These are phyloP conservation scores for Panzeria rudis DNA, from an alignment of 2,888 invertebrate species.

Conservation along the genomic window DNA sequence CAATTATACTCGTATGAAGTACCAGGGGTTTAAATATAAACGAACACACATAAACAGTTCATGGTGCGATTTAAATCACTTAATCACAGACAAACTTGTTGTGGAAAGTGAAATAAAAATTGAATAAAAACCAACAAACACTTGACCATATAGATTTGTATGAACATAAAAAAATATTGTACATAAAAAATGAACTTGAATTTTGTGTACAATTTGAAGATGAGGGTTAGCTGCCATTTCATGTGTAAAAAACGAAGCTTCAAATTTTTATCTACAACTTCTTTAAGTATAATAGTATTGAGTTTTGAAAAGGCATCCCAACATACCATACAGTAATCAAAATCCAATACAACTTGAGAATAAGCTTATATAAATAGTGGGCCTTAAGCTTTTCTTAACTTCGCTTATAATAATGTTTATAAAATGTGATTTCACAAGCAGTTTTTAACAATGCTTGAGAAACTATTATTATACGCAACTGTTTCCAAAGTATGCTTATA, in stretches of 20 bases:
- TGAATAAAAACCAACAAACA: constrained; percentile 34
- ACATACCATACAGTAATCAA: too few relatives aligned
- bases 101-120: constrained; percentile 35
- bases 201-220: constrained; percentile 10
- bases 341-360: too few relatives aligned
- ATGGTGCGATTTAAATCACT: constrained; percentile 47
- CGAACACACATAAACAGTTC: constrained; percentile 25
- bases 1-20: constrained; percentile 11
- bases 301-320: not conserved
- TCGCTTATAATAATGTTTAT: too few relatives aligned
- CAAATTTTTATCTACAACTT: not conserved
- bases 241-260: constrained; percentile 17
- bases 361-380: too few relatives aligned
- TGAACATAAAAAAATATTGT: not conserved
- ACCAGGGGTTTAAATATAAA: constrained; percentile 31
- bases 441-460: too few relatives aligned
- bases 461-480: too few relatives aligned
- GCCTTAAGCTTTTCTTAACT: too few relatives aligned
- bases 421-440: too few relatives aligned
- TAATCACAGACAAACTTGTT: constrained; percentile 34
- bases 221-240: constrained; percentile 7
- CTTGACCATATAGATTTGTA: constrained; percentile 37
- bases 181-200: constrained; percentile 15
- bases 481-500: too few relatives aligned
- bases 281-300: not conserved